These are phyloP conservation scores for Nothobranchius furzeri DNA, from an alignment of 2,113 vertebrate species.

Conservation along the genomic window DNA sequence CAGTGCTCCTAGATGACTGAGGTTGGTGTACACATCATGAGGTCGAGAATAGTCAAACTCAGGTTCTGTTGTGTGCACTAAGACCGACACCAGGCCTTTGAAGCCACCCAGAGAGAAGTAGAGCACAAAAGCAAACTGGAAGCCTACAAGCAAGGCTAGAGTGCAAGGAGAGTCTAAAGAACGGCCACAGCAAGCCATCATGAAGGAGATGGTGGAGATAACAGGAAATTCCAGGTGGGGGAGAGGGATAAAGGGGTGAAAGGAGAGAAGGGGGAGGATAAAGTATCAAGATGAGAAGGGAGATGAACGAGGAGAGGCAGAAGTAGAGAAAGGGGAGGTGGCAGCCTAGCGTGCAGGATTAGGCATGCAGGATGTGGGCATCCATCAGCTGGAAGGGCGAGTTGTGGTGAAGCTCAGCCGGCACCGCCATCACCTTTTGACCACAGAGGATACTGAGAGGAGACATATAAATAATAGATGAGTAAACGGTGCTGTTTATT, in stretches of 20 bases:
- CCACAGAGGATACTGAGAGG: conserved; percentile 42
- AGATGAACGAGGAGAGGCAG: conserved; percentile 33
- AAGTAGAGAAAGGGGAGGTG: conserved; percentile 48
- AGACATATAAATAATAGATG: not conserved
- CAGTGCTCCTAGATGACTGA: conserved; percentile 80
- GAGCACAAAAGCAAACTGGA: conserved; percentile 94
- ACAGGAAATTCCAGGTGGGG: not conserved
- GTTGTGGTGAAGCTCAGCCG: conserved; percentile 41
- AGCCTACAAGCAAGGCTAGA: conserved; percentile 88
- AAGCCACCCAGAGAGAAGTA: conserved; percentile 94
- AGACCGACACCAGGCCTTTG: conserved; percentile 86
- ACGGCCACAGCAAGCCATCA: conserved; percentile 77
- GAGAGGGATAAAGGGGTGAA: conserved; percentile 10
- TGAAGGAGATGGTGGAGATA: conserved; percentile 1
- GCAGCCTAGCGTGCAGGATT: conserved; percentile 28
- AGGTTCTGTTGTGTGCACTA: conserved; percentile 83
- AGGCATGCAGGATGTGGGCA: conserved; percentile 28
- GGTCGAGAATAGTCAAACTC: conserved; percentile 90
- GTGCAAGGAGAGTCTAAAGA: conserved; percentile 87
- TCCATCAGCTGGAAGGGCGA: conserved; percentile 49
- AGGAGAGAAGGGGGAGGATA: conserved; percentile 7
- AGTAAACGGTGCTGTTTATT: not conserved
- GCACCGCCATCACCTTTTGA: conserved; percentile 62
- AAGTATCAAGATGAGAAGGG: conserved; percentile 14
- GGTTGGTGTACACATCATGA: conserved; percentile 93